phyloP scores from a whole-genome alignment of 53 echinoderm and acorn worm genomes.

The Apostichopus leukothele region DNA sequence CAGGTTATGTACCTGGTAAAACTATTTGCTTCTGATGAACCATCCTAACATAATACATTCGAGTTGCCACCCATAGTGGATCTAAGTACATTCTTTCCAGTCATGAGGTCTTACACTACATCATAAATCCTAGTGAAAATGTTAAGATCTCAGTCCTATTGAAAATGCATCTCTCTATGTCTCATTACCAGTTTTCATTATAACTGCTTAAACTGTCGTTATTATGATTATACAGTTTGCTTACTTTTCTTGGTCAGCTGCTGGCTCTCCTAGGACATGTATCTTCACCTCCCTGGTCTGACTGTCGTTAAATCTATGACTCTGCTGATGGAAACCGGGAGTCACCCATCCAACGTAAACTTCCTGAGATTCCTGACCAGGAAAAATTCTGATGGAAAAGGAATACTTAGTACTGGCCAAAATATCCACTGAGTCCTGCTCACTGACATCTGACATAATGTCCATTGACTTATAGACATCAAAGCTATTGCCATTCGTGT shows the following conservation, averaged over 20 bases:
- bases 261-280: constrained; percentile 79
- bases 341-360: constrained; percentile 96
- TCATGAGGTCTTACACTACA: no score
- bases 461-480: constrained; percentile 87
- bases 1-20: no score
- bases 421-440: constrained; percentile 88
- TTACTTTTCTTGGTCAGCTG: constrained; percentile 93
- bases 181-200: no score
- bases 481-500: constrained; percentile 89
- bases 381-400: constrained; percentile 80
- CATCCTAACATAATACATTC: no score
- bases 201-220: background rate
- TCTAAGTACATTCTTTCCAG: no score
- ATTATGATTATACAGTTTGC: background rate
- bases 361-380: constrained; percentile 87
- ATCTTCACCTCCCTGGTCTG: constrained; percentile 87
- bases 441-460: constrained; percentile 94
- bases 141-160: no score
- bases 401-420: constrained; percentile 70
- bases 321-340: constrained; percentile 82
- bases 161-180: no score
- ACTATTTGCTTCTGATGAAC: no score
- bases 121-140: no score
- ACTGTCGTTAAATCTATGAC: constrained; percentile 62
- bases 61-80: no score